phyloP scores from a whole-genome alignment of 2,888 invertebrate genomes.

The Caenorhabditis zanzibari region DNA sequence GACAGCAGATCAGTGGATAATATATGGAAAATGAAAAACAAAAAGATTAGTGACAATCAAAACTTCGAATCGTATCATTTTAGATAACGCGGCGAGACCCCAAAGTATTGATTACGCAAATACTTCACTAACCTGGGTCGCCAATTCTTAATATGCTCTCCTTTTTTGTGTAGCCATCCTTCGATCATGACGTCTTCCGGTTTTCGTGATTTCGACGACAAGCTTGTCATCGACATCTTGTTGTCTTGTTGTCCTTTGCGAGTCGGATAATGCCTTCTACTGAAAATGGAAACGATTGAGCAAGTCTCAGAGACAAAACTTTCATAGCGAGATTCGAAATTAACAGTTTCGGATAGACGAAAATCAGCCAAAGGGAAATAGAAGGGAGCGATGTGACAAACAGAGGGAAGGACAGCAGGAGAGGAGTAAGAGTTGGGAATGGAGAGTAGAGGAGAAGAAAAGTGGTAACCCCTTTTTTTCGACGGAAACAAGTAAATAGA shows the following conservation, averaged over 20 bases:
- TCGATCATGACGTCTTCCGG: conserved; percentile 89
- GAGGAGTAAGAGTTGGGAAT: neutral
- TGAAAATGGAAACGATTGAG: conserved; percentile 7
- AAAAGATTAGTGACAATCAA: conserved; percentile 31
- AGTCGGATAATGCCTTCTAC: conserved; percentile 30
- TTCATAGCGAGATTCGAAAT: neutral
- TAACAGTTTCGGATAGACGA: conserved; percentile 13
- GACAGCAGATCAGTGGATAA: conserved; percentile 20
- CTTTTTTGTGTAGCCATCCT: conserved; percentile 95
- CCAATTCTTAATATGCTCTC: conserved; percentile 99
- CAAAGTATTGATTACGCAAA: neutral
- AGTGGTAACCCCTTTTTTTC: conserved; percentile 42
- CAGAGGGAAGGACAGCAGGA: conserved; percentile 11
- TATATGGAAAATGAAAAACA: conserved; percentile 28
- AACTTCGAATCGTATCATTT: neutral
- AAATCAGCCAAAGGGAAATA: neutral
- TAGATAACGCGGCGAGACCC: too few relatives aligned
- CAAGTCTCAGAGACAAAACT: neutral
- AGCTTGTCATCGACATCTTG: conserved; percentile 75
- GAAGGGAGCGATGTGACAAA: conserved; percentile 12
- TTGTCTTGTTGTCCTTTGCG: conserved; percentile 30
- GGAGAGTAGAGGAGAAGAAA: neutral
- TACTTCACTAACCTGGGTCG: conserved; percentile 87
- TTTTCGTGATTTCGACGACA: conserved; percentile 70
- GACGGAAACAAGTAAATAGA: conserved; percentile 34